Evolutionary conservation across 2,888 invertebrate species (phyloP).

Genomic region (Unio delphinus): DNA sequence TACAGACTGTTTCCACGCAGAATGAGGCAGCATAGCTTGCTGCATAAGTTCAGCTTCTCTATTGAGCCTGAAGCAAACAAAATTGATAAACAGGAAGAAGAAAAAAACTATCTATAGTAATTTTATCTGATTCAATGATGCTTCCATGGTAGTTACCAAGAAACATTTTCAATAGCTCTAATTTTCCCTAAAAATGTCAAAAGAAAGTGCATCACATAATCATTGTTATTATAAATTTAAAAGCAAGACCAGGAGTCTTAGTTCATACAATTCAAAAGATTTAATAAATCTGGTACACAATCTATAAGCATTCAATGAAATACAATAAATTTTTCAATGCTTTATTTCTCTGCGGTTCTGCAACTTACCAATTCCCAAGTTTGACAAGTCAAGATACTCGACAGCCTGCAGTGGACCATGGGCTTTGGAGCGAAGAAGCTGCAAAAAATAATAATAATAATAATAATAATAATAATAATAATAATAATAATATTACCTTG

Average conservation of each 20-base stretch:
- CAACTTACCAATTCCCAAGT: constrained; percentile 54
- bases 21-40: constrained; percentile 55
- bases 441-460: constrained; percentile 17
- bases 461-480: constrained; percentile 9
- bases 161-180: too few species aligned
- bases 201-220: too few species aligned
- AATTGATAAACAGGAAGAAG: background rate
- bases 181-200: too few species aligned
- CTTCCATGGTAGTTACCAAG: background rate
- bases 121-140: background rate
- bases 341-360: background rate
- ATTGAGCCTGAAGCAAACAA: constrained; percentile 38
- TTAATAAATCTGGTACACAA: too few species aligned
- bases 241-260: background rate
- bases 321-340: too few species aligned
- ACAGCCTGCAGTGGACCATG: constrained; percentile 47
- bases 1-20: constrained; percentile 60
- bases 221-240: background rate
- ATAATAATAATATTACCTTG: background rate
- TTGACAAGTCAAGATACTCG: constrained; percentile 59
- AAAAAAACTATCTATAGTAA: background rate
- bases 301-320: too few species aligned
- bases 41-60: constrained; percentile 52
- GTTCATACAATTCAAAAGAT: background rate
- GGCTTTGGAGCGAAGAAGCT: constrained; percentile 52